Evolutionary conservation across 1,140 invertebrate genomes (phyloP), one percentile per base, ranked within the genome.

Genomic region (Mylabris phalerata): DNA sequence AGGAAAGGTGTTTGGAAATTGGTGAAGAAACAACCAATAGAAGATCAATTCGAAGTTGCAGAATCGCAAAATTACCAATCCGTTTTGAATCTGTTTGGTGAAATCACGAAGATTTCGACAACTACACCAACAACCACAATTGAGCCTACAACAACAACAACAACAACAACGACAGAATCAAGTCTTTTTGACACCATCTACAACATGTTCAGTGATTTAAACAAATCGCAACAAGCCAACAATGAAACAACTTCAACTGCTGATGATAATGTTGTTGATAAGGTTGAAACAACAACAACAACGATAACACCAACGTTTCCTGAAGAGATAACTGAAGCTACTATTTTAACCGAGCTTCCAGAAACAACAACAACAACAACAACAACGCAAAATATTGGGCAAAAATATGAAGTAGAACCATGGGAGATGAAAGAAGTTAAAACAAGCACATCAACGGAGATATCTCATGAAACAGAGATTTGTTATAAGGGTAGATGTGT

Each of bases 401-500:
- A 45, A 41, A 41, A 57, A 59, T 63, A 57, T 43, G 60, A 68
- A 46, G 62, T 79, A 75, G 72, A 81, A 71, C 69, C 84, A 55
- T 74, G 78, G 59, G 78, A 82, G 52, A 75, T 68, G 61, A 61
- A 57, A 43, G 55, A 82, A 3, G 68, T 86, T 9, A 80, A 84
- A 59, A 88, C 88, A 1, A 65, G 65, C 1, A 88, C 87, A 46
- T 89, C 88, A 1, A 88, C 86, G 0, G 87, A 89, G 75, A 80
- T 90, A 38, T 89, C 88, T 6, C 85, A 90, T 59, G 88, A 90
- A 80, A 90, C 88, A 13, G 89, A 92, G 75, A 92, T 92, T 47
- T 92, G 89, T 67, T 92, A 87, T 70, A 83, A 86, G 67, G 89
- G 89, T 13, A 84, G 85, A 63, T 92, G 89, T 71, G 83, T 91